Evolutionary conservation across 2,113 vertebrate species (phyloP), one percentile per base, ranked within the genome.

Genomic region (Elgaria multicarinata): DNA sequence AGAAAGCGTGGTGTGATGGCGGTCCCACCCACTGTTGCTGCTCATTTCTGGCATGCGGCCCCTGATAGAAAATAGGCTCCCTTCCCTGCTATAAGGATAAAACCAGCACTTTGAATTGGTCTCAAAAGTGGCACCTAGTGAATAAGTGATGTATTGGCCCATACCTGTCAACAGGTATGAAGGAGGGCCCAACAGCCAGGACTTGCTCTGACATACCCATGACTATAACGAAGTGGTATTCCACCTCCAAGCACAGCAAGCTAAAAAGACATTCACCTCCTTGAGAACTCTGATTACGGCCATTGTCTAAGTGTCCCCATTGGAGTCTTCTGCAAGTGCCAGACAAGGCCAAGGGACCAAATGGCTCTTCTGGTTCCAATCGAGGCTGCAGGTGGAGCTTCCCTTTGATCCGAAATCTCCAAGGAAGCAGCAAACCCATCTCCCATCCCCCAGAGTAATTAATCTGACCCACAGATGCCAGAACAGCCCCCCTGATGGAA

Each of bases 401-500:
- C 31, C 36, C 46, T 71, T 69, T 6, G 3, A 9, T 44, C 50
- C 44, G 36, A 31, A 44, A 58, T 33, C 64, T 39, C 46, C 12
- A 69, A 77, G 46, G 33, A 39, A 46, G 39, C 69, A 75, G 10
- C 20, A 0, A 64, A 0, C 3, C 36, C 71, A 44, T 55, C 55
- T 2, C n/a, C 36, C 42, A 14, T 22, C 80, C 85, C 89, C 85
- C 78, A 13, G 36, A 77, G 78, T 55, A 77, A 83, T 77, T 87
- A 44, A 87, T 69, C 33, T 87, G 62, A 69, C n/a, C 78, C 69
- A 39, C 85, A 81, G 79, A 76, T 44, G 58, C 71, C 84, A 74
- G 36, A 53, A 4, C n/a, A 53, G 36, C 20, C 20, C 79, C 26
- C 55, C 33, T 87, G 44, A 12, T 44, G 79, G 79, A 77, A 87